Evolutionary conservation across 2,797 vertebrate genomes (phyloP), one percentile per base, ranked within the genome.

Genomic region (Myotis planiceps): DNA sequence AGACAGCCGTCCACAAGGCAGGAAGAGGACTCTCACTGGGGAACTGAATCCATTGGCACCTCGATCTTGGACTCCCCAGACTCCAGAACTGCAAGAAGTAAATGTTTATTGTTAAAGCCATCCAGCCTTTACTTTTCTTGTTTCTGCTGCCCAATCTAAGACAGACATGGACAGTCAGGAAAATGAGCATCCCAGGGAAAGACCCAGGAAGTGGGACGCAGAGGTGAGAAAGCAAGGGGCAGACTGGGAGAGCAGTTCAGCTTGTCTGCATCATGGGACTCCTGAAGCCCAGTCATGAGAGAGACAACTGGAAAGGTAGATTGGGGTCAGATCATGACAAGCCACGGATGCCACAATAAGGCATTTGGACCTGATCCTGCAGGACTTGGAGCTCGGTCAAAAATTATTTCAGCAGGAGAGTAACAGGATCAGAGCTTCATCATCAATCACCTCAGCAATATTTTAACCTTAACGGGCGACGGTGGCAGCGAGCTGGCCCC

Each of bases 401-500:
- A 90, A 81, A 92, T 94, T 71, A 96, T 96, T 94, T 94, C 93
- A 71, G 95, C 58, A 34, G 95, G 84, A 94, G 21, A 76, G 78
- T 69, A 53, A 65, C 93, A 10, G 0, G 51, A 95, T 92, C 81
- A 39, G 76, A 90, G 76, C 63, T 69, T 96, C 90, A 51, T 94
- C 97, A 92, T 96, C 96, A 79, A 95, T 96, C 96, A 95, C 69
- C 88, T 79, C 55, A 58, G 90, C 72, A 39, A 37, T 95, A 86
- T 94, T 95, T 96, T 97, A 95, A 93, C 95, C 95, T 96, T 82
- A 85, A 37, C 89, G 79, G 92, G 81, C 78, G 88, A 75, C 2
- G 14, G 84, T 68, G 60, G 92, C 92, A 85, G 95, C 23, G 16
- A 69, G 78, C 87, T 93, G 89, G 42, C 76, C 90, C 72, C 76